These are phyloP conservation scores for Fregetta grallaria DNA, from an alignment of 2,113 vertebrate species.

Conservation along the genomic window DNA sequence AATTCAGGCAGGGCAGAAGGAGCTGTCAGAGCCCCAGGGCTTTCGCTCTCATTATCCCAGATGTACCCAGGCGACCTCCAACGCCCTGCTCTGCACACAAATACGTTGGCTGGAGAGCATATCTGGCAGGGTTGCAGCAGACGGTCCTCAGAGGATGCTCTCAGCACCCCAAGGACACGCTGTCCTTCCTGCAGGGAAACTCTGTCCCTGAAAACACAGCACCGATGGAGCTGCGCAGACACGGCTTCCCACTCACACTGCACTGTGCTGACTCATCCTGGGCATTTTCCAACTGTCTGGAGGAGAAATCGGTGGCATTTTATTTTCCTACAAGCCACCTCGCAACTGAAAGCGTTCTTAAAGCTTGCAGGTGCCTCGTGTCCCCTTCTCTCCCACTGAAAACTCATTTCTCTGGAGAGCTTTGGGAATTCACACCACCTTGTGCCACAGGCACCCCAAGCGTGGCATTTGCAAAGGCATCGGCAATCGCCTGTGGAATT, in stretches of 20 bases:
- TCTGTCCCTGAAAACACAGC: neutral
- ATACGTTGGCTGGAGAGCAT: neutral
- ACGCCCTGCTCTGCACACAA: neutral
- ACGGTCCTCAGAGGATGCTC: neutral
- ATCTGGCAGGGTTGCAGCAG: neutral
- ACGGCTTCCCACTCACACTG: neutral
- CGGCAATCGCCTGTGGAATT: fast-evolving
- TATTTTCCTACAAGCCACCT: neutral
- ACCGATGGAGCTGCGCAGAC: fast-evolving
- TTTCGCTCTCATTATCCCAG: neutral
- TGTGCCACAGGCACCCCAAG: neutral
- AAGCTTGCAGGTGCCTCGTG: neutral
- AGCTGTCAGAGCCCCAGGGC: neutral
- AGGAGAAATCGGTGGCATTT: neutral
- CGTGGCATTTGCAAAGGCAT: neutral
- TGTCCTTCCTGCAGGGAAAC: neutral
- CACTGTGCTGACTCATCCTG: slow-evolving; percentile 37
- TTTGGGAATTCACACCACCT: neutral
- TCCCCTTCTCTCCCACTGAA: neutral
- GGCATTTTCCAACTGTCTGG: neutral
- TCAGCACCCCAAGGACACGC: neutral
- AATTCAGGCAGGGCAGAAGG: neutral
- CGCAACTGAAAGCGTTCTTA: neutral
- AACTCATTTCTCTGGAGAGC: neutral
- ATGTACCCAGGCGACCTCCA: neutral